Conservation (phyloP, 2,888 invertebrate species). For the Zelleria hepariella region DNA sequence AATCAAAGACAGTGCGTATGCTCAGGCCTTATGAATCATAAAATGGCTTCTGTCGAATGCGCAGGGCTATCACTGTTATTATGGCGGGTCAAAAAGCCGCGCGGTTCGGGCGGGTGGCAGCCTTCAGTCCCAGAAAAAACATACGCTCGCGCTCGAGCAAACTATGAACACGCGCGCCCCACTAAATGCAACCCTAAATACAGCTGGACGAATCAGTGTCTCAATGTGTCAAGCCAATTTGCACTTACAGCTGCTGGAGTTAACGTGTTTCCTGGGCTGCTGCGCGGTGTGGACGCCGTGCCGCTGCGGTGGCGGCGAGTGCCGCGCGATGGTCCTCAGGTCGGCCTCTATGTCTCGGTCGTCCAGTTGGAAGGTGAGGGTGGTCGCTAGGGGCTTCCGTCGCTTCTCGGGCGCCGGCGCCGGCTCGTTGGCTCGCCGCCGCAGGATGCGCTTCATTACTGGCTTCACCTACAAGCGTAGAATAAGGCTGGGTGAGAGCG, state of each 20-base stretch:
- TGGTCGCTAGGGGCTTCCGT: conserved; percentile 85
- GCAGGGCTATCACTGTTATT: too few relatives aligned
- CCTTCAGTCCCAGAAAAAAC: too few relatives aligned
- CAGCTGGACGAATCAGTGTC: background rate
- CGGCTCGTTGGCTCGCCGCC: conserved; percentile 95
- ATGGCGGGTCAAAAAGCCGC: too few relatives aligned
- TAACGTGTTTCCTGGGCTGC: conserved; percentile 48
- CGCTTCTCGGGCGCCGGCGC: conserved; percentile 91
- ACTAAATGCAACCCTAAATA: too few relatives aligned
- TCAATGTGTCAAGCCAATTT: background rate
- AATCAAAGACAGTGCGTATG: too few relatives aligned
- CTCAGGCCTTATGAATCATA: too few relatives aligned
- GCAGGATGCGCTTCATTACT: conserved; percentile 92
- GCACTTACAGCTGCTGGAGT: conserved; percentile 46
- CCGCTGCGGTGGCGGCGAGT: conserved; percentile 29
- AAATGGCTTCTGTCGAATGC: too few relatives aligned
- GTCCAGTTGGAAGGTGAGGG: conserved; percentile 88
- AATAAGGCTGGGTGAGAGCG: background rate
- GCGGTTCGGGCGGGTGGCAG: too few relatives aligned
- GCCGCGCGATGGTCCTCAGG: conserved; percentile 81
- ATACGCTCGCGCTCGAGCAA: too few relatives aligned
- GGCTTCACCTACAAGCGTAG: conserved; percentile 89
- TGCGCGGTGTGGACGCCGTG: conserved; percentile 35
- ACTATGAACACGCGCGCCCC: too few relatives aligned
- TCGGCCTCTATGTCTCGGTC: conserved; percentile 92